phyloP scores from a whole-genome alignment of 2,113 vertebrate species.

The Alosa alosa region DNA sequence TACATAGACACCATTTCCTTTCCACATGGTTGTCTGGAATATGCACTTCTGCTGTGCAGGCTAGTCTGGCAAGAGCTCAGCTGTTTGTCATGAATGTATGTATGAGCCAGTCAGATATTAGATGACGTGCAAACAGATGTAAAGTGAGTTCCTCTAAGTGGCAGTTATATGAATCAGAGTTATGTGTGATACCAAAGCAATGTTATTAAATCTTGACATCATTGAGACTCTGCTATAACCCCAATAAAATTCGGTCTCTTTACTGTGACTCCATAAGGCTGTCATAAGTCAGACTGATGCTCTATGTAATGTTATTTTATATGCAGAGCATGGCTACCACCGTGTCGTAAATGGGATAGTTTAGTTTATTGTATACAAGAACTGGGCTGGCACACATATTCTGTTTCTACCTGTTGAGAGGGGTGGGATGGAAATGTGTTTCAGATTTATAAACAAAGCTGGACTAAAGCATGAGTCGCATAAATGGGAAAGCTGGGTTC shows the following conservation, averaged over 20 bases:
- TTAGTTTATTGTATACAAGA: neutral
- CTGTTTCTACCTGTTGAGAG: neutral
- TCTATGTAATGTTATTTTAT: neutral
- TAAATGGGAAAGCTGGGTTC: neutral
- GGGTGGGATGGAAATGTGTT: conserved; percentile 8
- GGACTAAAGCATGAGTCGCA: neutral
- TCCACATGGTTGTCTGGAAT: neutral
- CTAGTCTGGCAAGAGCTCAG: neutral
- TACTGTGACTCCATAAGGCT: neutral
- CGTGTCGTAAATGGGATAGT: neutral
- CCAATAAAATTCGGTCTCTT: neutral
- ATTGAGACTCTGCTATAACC: neutral
- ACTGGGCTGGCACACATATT: neutral
- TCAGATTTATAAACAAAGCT: neutral
- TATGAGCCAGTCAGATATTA: neutral
- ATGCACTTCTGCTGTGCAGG: neutral
- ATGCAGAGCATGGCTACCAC: neutral
- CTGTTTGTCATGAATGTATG: neutral
- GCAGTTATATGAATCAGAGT: neutral
- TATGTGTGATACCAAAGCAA: neutral
- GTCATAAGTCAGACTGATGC: neutral
- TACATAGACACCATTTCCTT: neutral
- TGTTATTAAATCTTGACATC: neutral
- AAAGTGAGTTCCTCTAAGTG: neutral
- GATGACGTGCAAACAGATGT: neutral